Evolutionary conservation across 37 sponge, comb jelly and placozoan genomes (phyloP).

Genomic region (Geodia barretti): DNA sequence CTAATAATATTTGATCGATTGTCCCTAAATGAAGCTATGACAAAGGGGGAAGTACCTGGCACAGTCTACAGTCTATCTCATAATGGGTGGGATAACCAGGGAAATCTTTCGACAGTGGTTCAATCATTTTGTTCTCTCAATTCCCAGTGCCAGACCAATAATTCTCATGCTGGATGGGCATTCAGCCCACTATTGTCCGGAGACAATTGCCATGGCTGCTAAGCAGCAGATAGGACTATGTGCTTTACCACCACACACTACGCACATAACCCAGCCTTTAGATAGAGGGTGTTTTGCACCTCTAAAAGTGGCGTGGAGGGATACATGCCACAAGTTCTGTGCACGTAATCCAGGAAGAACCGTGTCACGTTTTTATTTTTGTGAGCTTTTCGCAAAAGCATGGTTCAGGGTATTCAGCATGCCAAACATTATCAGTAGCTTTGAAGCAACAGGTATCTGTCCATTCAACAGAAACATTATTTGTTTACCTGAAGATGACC

Average conservation of each 20-base stretch:
- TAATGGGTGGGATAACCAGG: conserved; percentile 47
- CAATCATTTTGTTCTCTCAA: conserved; percentile 39
- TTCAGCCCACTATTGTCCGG: conserved; percentile 57
- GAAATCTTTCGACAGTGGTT: conserved; percentile 58
- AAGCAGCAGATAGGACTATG: conserved; percentile 21
- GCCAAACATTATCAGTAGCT: no score
- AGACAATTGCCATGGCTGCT: conserved; percentile 42
- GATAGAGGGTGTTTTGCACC: conserved; percentile 58
- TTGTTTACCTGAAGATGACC: no score
- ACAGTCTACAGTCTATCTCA: conserved; percentile 49
- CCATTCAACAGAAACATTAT: no score
- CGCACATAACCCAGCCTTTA: conserved; percentile 70
- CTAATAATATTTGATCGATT: conserved; percentile 49
- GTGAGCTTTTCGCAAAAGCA: conserved; percentile 2
- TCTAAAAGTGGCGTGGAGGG: conserved; percentile 43
- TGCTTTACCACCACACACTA: conserved; percentile 69
- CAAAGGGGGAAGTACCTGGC: conserved; percentile 55
- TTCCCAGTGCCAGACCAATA: conserved; percentile 30
- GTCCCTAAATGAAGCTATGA: not conserved
- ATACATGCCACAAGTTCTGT: conserved; percentile 26
- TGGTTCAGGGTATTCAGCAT: no score
- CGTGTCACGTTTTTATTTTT: conserved; percentile 18
- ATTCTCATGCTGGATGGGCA: conserved; percentile 74
- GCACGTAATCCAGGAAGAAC: conserved; percentile 27
- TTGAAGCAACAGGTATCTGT: no score